These are phyloP conservation scores for Trissoscelio sp. DNA, from an alignment of 2,888 invertebrate genomes.

Conservation along the genomic window DNA sequence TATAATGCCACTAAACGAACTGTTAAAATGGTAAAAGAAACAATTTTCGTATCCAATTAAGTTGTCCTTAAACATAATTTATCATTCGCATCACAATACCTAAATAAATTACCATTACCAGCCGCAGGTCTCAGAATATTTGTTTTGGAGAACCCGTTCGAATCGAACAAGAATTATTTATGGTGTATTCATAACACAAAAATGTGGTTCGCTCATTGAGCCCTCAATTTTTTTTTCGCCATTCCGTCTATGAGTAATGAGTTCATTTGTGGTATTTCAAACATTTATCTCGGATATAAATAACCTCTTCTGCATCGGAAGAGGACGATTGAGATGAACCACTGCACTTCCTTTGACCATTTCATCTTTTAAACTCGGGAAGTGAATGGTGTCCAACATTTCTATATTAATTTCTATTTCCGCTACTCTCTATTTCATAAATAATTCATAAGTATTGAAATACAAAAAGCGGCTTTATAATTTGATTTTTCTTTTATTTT, in stretches of 20 bases:
- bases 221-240: constrained; percentile 35
- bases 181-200: constrained; percentile 16
- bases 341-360: constrained; percentile 55
- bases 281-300: constrained; percentile 41
- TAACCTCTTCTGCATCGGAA: constrained; percentile 48
- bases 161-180: constrained; percentile 17
- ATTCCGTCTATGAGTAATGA: constrained; percentile 41
- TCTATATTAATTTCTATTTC: constrained; percentile 42
- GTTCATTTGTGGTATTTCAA: constrained; percentile 48
- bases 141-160: constrained; percentile 1
- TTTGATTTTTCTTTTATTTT: too few relatives aligned
- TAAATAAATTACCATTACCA: constrained; percentile 17
- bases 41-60: not conserved
- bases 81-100: constrained; percentile 14
- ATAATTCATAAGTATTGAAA: constrained; percentile 26
- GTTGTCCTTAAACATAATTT: not conserved
- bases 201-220: constrained; percentile 18
- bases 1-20: not conserved
- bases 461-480: too few relatives aligned
- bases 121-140: not conserved
- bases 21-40: not conserved
- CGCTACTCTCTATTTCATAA: constrained; percentile 33
- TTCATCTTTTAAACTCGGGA: constrained; percentile 34
- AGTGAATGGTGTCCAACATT: constrained; percentile 26
- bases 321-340: constrained; percentile 54